Conservation (phyloP, 2,113 vertebrate species). For the Eira barbara region DNA sequence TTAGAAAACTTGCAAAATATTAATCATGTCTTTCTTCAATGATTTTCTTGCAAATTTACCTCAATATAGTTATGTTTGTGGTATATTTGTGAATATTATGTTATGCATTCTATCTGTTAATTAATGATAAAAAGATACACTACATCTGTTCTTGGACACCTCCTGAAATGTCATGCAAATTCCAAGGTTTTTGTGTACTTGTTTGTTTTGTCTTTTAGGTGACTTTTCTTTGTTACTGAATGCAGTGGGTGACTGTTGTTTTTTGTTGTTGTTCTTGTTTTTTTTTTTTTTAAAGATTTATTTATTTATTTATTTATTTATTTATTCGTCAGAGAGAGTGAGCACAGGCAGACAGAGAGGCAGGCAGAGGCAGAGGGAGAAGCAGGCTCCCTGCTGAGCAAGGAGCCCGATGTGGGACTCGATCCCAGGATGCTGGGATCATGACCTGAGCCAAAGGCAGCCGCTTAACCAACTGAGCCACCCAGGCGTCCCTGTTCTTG, state of each 20-base stretch:
- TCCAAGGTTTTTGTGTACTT: not conserved
- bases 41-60: not conserved
- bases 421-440: no score
- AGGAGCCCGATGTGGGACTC: no score
- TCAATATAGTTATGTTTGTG: not conserved
- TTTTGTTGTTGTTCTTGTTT: no score
- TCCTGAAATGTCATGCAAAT: not conserved
- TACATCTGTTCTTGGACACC: not conserved
- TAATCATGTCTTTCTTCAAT: not conserved
- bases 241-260: not conserved
- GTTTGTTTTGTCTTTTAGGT: not conserved
- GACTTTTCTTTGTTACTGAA: not conserved
- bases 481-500: no score
- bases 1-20: not conserved
- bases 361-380: no score
- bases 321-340: no score
- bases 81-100: not conserved
- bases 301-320: no score
- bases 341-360: no score
- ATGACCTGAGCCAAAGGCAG: no score
- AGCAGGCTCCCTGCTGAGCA: no score
- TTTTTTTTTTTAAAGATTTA: no score
- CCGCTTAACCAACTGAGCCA: no score
- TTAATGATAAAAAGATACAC: not conserved
- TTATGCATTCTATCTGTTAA: not conserved